Conservation (phyloP, 2,113 vertebrate genomes). For the Felis catus region F.catus_Fca126_mat1.0 CM031412.1:110891001-110891500, state of each 20-base stretch:
- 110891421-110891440: not conserved
- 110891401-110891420: constrained; percentile 11
- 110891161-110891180: constrained; percentile 3
- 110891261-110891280: constrained; percentile 52
- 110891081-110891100: constrained; percentile 55
- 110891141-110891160: constrained; percentile 46
- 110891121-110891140: constrained; percentile 55
- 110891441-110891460: not conserved
- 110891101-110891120: not conserved
- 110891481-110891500: not conserved
- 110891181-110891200: constrained; percentile 48
- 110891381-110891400: not conserved
- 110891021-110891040: constrained; percentile 48
- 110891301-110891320: constrained; percentile 47
- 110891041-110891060: constrained; percentile 53
- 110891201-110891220: constrained; percentile 76
- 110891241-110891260: constrained; percentile 58
- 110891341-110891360: constrained; percentile 30
- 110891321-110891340: constrained; percentile 42
- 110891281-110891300: constrained; percentile 51
- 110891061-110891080: constrained; percentile 14
- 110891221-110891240: constrained; percentile 17
- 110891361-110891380: constrained; percentile 41
- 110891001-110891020: constrained; percentile 17
- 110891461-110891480: not conserved